Conservation (phyloP, 2,888 invertebrate species). For the Dicyrtomina minuta region DNA sequence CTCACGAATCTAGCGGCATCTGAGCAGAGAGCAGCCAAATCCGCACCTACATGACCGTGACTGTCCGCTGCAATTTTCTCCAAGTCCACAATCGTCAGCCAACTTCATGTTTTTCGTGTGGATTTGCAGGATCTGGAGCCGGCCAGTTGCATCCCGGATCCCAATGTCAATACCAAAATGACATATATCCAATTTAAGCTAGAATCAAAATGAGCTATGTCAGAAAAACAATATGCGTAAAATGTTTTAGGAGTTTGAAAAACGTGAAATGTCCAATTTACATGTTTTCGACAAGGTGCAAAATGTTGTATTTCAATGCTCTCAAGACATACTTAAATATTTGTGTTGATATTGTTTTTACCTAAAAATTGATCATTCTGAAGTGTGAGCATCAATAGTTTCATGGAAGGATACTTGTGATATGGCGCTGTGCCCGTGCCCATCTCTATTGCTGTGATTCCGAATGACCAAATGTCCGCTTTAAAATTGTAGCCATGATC, state of each 20-base stretch:
- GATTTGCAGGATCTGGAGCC: constrained; percentile 94
- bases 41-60: constrained; percentile 99
- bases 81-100: constrained; percentile 94
- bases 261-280: no score
- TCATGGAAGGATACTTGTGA: constrained; percentile 99
- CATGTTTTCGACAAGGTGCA: no score
- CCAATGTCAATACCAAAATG: constrained; percentile 99
- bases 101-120: constrained; percentile 99
- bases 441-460: constrained; percentile 98
- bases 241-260: no score
- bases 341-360: no score
- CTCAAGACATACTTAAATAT: no score
- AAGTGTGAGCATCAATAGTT: constrained; percentile 94
- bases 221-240: no score
- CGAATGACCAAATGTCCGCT: constrained; percentile 91
- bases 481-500: constrained; percentile 98
- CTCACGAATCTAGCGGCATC: constrained; percentile 98
- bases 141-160: constrained; percentile 97
- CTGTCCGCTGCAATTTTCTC: no score
- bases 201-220: no score
- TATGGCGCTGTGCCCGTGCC: constrained; percentile 98
- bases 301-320: no score
- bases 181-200: no score
- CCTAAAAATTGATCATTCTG: constrained; percentile 99
- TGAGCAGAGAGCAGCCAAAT: constrained; percentile 96